A percentile compares a stretch with the other conserved stretches of the same genome.
Evolutionary conservation across 1,140 invertebrate species (phyloP).

Genomic region (Drosophila miranda): DNA sequence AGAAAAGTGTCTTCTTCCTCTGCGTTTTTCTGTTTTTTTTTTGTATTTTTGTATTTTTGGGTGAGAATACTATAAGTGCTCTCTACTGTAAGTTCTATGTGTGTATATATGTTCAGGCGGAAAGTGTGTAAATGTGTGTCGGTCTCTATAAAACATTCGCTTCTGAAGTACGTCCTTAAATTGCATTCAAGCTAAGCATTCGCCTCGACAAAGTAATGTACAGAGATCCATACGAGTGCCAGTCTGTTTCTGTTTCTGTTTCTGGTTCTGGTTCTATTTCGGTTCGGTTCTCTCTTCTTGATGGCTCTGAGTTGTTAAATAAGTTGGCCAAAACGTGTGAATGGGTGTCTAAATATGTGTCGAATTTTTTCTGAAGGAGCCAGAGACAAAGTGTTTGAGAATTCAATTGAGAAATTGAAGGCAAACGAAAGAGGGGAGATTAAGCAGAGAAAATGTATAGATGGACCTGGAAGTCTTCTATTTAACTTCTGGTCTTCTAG

Average conservation of each 20-base stretch:
- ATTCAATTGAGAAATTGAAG: slow-evolving; percentile 13
- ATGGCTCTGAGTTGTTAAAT: slow-evolving; percentile 67
- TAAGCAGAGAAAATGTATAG: neutral
- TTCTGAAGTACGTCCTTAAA: slow-evolving; percentile 77
- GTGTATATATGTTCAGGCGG: slow-evolving; percentile 4
- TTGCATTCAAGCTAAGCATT: slow-evolving; percentile 74
- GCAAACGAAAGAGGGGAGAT: neutral
- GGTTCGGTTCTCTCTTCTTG: neutral
- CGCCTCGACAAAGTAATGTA: slow-evolving; percentile 55
- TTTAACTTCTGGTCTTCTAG: neutral
- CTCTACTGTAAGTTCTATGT: slow-evolving; percentile 8
- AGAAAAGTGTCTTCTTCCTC: slow-evolving; percentile 56
- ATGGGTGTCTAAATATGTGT: slow-evolving; percentile 74
- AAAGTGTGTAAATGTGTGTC: slow-evolving; percentile 49
- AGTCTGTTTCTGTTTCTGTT: slow-evolving; percentile 27
- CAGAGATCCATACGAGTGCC: slow-evolving; percentile 54
- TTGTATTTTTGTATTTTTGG: slow-evolving; percentile 25
- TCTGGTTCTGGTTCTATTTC: slow-evolving; percentile 16
- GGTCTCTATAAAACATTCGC: slow-evolving; percentile 77
- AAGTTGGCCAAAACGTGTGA: slow-evolving; percentile 74
- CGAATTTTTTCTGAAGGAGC: slow-evolving; percentile 40
- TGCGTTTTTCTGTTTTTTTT: slow-evolving; percentile 27
- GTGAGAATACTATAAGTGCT: slow-evolving; percentile 44
- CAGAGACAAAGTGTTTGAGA: neutral
- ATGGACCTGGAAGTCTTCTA: neutral